These are phyloP conservation scores for Grallaria varia DNA, from an alignment of 2,113 vertebrate species.

Conservation along the genomic window DNA sequence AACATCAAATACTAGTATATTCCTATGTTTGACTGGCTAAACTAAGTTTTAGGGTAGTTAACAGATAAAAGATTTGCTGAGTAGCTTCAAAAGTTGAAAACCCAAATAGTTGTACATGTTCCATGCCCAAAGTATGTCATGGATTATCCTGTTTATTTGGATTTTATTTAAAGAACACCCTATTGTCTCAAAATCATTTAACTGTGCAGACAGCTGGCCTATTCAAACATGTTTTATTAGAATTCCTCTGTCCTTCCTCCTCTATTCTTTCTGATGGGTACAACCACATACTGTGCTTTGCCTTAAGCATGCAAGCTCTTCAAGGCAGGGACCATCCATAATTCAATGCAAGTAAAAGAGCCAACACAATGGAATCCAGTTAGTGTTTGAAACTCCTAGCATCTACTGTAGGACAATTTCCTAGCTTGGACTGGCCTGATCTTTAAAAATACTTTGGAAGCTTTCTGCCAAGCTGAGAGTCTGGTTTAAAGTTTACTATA, in stretches of 20 bases:
- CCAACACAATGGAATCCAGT: conserved; percentile 32
- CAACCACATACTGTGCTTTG: conserved; percentile 66
- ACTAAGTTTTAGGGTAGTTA: neutral
- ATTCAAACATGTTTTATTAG: conserved; percentile 71
- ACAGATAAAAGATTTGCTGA: conserved; percentile 7
- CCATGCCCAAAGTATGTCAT: conserved; percentile 51
- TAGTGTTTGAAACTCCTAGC: neutral
- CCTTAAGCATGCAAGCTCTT: conserved; percentile 65
- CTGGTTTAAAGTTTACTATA: neutral
- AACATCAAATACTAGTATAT: neutral
- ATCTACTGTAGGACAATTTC: neutral
- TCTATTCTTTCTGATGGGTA: conserved; percentile 67
- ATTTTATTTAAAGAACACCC: conserved; percentile 65
- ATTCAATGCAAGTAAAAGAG: conserved; percentile 49
- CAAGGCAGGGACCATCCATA: conserved; percentile 61
- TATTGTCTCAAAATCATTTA: conserved; percentile 69
- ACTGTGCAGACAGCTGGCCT: conserved; percentile 68
- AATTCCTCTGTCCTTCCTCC: conserved; percentile 68
- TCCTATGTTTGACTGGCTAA: neutral
- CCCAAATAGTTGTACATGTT: conserved; percentile 35
- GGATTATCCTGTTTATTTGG: conserved; percentile 67
- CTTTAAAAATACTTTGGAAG: neutral
- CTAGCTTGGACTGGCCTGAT: neutral
- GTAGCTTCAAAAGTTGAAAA: conserved; percentile 26
- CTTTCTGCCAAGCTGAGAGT: neutral